A percentile compares a stretch with the other conserved stretches of the same genome.
phyloP scores from a whole-genome alignment of 2,797 vertebrate genomes.

The Fundulus diaphanus region DNA sequence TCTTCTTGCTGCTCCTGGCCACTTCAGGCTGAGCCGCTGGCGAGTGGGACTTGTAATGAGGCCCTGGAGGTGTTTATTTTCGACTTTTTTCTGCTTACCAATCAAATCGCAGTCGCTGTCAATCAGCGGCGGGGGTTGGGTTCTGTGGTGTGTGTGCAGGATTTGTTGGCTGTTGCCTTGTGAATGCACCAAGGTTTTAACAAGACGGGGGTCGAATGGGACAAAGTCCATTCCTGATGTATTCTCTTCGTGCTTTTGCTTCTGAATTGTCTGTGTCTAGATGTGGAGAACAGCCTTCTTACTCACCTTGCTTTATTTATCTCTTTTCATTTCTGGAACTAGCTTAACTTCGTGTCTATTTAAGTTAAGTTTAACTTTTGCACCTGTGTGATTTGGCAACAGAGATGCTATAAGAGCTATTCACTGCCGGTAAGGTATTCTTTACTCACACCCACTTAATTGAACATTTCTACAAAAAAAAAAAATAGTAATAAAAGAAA shows the following conservation, averaged over 20 bases:
- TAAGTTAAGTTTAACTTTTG: too few relatives aligned
- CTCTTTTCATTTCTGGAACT: too few relatives aligned
- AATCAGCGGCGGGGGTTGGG: slow-evolving; percentile 44
- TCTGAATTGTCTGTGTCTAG: not conserved
- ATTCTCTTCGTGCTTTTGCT: not conserved
- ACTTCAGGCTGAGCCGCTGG: slow-evolving; percentile 62
- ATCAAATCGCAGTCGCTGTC: slow-evolving; percentile 45
- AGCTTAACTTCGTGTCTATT: not conserved
- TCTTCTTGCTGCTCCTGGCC: slow-evolving; percentile 51
- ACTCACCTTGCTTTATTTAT: not conserved
- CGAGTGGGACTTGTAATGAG: slow-evolving; percentile 54
- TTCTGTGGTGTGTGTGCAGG: slow-evolving; percentile 20
- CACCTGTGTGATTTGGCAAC: too few relatives aligned
- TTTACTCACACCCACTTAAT: too few relatives aligned
- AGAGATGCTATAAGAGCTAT: too few relatives aligned
- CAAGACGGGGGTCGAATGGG: slow-evolving; percentile 13
- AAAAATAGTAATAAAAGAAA: too few relatives aligned
- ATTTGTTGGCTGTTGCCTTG: slow-evolving; percentile 24
- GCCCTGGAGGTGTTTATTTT: slow-evolving; percentile 59
- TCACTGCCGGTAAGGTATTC: too few relatives aligned
- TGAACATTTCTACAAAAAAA: too few relatives aligned
- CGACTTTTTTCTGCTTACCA: slow-evolving; percentile 46
- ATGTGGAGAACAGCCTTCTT: not conserved
- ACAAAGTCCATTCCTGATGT: slow-evolving; percentile 28
- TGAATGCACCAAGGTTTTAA: slow-evolving; percentile 24